Evolutionary conservation across 2,113 vertebrate species (phyloP), one percentile per base, ranked within the genome.

Genomic region (Psilopogon haemacephalus): DNA sequence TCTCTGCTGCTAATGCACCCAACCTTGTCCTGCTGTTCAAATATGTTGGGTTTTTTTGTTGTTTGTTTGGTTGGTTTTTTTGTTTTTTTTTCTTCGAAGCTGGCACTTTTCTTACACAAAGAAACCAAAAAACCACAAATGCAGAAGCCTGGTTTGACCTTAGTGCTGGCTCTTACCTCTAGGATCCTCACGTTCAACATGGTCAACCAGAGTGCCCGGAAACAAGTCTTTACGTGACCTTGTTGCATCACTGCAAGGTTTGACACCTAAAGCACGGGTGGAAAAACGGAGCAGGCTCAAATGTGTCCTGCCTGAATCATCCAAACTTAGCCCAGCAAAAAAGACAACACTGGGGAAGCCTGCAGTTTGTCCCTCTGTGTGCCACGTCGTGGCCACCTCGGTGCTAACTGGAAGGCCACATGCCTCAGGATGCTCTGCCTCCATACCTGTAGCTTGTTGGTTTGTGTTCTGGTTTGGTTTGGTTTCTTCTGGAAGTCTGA

Each of bases 1-100:
- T 94, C 93, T 96, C 95, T 89, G 75, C 87, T 95, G 7, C 92
- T 94, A 87, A 91, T 85, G 79, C 60, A 35, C 55, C 85, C 71
- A 54, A 3, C 68, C 64, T 68, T 64, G 44, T 85, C 64, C 52
- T 89, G 70, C 74, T 84, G 27, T 85, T 85, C 56, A 74, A 21
- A 11, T 15, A 28, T 19, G 12, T 18, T 27, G 52, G n/a, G n/a
- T n/a, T n/a, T n/a, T n/a, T n/a, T n/a, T n/a, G n/a, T n/a, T n/a
- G n/a, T n/a, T n/a, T n/a, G n/a, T n/a, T n/a, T n/a, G n/a, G n/a
- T n/a, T n/a, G n/a, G n/a, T n/a, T n/a, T n/a, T n/a, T 27, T 20
- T 52, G 42, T 15, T 42, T 15, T 44, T 30, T 20, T 52, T 13
- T 81, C 56, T 64, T 35, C 40, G 70, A 75, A 73, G 32, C 44